Evolutionary conservation across 2,888 invertebrate species (phyloP), one percentile per base, ranked within the genome.

Genomic region (Agonopterix heracliana): DNA sequence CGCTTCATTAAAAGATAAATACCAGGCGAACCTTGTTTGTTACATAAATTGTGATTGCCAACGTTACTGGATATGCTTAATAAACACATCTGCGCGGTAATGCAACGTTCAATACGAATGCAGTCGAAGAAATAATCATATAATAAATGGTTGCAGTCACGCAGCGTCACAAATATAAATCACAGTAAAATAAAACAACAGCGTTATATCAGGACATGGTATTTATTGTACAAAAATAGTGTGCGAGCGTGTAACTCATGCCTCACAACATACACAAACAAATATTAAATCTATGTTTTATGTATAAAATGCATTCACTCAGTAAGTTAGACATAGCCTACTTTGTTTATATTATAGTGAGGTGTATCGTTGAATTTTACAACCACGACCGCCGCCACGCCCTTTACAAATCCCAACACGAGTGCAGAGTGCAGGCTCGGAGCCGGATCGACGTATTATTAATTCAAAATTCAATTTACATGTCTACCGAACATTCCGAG

Each of bases 181-280:
- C 52, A 54, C 54, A 60, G 52, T 55, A 44, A 78, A 86, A 87
- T 84, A 79, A 88, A 88, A 88, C 85, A 79, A 84, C 64, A 60
- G 53, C 56, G 52, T 68, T 65, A 71, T 74, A 77, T 82, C 76
- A 77, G 84, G 85, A 85, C 87, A 85, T 82, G 82, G 81, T 86
- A 84, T 86, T 87, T 88, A 88, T 88, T 88, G 84, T 88, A 88
- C 84, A 88, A 88, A 88, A 88, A 88, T 88, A 88, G 83, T 86
- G 87, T 86, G 87, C 86, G 85, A 84, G 85, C 81, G 81, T 80
- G 82, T 80, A 81, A 81, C 78, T 81, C 85, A 81, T 84, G 82
- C 76, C 74, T 82, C 81, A 78, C 78, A 79, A 83, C 81, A 11
- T 79, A 82, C 83, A 87, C 85, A 81, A 84, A 86, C 85, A 81